Evolutionary conservation across 2,113 vertebrate genomes (phyloP).

Genomic region (Salvelinus alpinus): DNA sequence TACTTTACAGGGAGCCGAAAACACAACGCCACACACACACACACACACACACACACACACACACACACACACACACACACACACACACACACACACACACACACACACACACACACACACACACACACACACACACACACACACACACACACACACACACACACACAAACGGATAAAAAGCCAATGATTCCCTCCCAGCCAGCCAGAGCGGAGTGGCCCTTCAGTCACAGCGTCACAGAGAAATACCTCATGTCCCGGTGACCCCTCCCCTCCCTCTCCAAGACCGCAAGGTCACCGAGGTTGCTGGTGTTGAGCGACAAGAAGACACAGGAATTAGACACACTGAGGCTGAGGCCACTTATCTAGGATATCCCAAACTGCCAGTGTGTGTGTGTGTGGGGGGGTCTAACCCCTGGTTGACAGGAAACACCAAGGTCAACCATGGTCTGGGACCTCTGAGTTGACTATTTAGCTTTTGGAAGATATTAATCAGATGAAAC

Average conservation of each 20-base stretch:
- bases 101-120: no score
- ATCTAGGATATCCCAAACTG: constrained; percentile 6
- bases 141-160: no score
- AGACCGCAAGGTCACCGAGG: constrained; percentile 47
- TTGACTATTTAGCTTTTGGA: constrained; percentile 59
- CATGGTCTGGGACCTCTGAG: constrained; percentile 53
- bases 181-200: no score
- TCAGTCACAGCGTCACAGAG: background rate
- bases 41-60: no score
- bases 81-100: no score
- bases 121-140: no score
- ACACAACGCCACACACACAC: constrained; percentile 34
- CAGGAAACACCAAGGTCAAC: constrained; percentile 66
- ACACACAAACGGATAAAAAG: no score
- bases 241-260: background rate
- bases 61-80: no score
- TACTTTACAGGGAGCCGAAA: constrained; percentile 62
- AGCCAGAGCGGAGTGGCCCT: background rate
- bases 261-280: constrained; percentile 1
- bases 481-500: constrained; percentile 66
- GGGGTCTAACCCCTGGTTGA: constrained; percentile 66
- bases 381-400: background rate
- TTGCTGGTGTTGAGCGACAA: constrained; percentile 33
- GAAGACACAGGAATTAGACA: constrained; percentile 1
- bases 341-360: constrained; percentile 6